Conservation (phyloP, 2,888 invertebrate genomes). For the Archaeoteleia sp. region DNA sequence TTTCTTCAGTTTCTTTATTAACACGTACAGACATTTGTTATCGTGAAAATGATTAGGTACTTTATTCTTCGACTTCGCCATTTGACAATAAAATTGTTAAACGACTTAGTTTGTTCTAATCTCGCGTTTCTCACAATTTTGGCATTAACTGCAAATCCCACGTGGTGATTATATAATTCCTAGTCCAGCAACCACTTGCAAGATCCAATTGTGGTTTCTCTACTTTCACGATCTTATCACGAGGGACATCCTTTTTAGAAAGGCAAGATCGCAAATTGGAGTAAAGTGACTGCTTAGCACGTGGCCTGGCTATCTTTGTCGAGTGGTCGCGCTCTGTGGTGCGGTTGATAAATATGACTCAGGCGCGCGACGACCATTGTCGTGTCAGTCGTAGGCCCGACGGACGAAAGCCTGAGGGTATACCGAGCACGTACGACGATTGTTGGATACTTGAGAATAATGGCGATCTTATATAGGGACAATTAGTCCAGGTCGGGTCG, state of each 20-base stretch:
- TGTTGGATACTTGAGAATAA: slow-evolving; percentile 29
- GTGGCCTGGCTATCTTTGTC: slow-evolving; percentile 25
- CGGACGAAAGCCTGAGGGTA: slow-evolving; percentile 9
- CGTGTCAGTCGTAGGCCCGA: slow-evolving; percentile 16
- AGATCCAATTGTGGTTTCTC: slow-evolving; percentile 20
- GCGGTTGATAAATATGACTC: slow-evolving; percentile 19
- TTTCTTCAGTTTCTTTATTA: too few relatives aligned
- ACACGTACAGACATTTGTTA: too few relatives aligned
- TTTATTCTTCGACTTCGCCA: too few relatives aligned
- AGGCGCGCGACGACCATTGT: slow-evolving; percentile 11
- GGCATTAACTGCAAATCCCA: slow-evolving; percentile 43
- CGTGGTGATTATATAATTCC: slow-evolving; percentile 47
- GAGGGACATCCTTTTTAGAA: slow-evolving; percentile 53
- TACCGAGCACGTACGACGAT: slow-evolving; percentile 38
- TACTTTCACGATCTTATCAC: slow-evolving; percentile 44
- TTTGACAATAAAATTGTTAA: too few relatives aligned
- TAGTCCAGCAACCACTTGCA: too few relatives aligned
- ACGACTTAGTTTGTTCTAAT: too few relatives aligned
- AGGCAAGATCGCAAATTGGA: slow-evolving; percentile 45
- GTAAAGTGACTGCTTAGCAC: slow-evolving; percentile 47
- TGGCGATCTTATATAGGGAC: slow-evolving; percentile 23
- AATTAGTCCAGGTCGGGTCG: slow-evolving; percentile 38
- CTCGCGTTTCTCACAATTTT: slow-evolving; percentile 33
- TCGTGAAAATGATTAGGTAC: too few relatives aligned
- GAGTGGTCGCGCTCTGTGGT: neutral